Evolutionary conservation across 2,797 vertebrate genomes (phyloP).

Genomic region (Sciurus carolinensis): DNA sequence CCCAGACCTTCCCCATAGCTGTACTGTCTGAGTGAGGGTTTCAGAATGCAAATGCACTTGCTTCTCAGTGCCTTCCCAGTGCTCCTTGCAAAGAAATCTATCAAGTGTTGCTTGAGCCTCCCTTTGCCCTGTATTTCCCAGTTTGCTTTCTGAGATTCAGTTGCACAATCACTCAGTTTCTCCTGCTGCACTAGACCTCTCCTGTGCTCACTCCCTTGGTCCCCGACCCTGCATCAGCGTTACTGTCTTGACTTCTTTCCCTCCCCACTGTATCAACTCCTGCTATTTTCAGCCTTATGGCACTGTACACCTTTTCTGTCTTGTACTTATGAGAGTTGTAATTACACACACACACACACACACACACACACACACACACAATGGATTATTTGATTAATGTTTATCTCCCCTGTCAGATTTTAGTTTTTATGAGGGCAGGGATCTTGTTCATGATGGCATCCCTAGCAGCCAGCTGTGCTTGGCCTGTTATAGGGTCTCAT

Average conservation of each 20-base stretch:
- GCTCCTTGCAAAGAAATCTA: background rate
- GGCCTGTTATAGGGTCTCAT: background rate
- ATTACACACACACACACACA: too few relatives aligned
- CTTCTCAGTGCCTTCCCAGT: background rate
- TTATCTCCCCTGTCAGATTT: background rate
- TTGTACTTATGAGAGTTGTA: conserved; percentile 19
- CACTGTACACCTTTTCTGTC: background rate
- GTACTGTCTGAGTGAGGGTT: background rate
- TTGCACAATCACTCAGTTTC: background rate
- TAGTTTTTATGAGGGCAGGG: background rate
- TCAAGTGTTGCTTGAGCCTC: background rate
- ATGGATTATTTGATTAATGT: background rate
- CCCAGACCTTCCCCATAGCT: background rate
- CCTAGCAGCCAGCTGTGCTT: background rate
- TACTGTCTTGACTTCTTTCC: background rate
- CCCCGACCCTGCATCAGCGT: background rate
- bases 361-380: too few relatives aligned
- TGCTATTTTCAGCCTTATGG: conserved; percentile 1
- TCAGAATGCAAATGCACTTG: background rate
- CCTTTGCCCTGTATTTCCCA: background rate
- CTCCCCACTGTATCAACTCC: background rate
- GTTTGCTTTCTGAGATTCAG: background rate
- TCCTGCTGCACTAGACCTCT: background rate
- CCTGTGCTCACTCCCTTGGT: background rate
- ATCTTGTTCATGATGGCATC: background rate